Evolutionary conservation across 2,888 invertebrate genomes (phyloP).

Genomic region (Drosophila nr. perissopoda): DNA sequence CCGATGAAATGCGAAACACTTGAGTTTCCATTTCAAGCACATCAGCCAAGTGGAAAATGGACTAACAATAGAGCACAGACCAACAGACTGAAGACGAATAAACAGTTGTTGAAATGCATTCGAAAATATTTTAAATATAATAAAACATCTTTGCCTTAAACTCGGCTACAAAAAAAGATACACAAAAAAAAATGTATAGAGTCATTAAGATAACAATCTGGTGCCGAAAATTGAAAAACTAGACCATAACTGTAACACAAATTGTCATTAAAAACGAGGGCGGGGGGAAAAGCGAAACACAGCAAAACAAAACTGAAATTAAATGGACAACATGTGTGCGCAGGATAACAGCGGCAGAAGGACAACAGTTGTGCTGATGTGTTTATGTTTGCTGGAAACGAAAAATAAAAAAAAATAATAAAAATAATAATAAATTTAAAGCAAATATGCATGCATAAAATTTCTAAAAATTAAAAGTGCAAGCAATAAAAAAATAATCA

Average conservation of each 20-base stretch:
- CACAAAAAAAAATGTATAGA: conserved; percentile 68
- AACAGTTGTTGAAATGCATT: conserved; percentile 72
- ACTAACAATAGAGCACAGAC: conserved; percentile 32
- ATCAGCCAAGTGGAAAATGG: conserved; percentile 69
- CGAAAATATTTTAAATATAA: conserved; percentile 73
- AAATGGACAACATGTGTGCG: conserved; percentile 76
- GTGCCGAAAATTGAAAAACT: conserved; percentile 53
- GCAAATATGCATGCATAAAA: conserved; percentile 21
- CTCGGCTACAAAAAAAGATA: conserved; percentile 4
- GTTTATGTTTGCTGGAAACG: conserved; percentile 57
- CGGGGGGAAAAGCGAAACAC: conserved; percentile 9
- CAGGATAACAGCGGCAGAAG: conserved; percentile 30
- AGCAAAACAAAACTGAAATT: conserved; percentile 50
- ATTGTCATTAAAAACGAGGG: conserved; percentile 67
- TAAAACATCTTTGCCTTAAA: conserved; percentile 51
- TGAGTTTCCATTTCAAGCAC: conserved; percentile 58
- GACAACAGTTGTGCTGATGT: conserved; percentile 66
- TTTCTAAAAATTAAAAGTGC: conserved; percentile 20
- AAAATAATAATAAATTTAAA: conserved; percentile 1
- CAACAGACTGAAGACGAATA: conserved; percentile 32
- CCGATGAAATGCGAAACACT: conserved; percentile 49
- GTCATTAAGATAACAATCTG: conserved; percentile 82
- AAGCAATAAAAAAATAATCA: conserved; percentile 2
- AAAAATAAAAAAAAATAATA: not conserved
- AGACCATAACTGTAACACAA: conserved; percentile 70